Evolutionary conservation across 2,888 invertebrate species (phyloP), one percentile per base, ranked within the genome.

Genomic region (Minunthozetes semirufus): DNA sequence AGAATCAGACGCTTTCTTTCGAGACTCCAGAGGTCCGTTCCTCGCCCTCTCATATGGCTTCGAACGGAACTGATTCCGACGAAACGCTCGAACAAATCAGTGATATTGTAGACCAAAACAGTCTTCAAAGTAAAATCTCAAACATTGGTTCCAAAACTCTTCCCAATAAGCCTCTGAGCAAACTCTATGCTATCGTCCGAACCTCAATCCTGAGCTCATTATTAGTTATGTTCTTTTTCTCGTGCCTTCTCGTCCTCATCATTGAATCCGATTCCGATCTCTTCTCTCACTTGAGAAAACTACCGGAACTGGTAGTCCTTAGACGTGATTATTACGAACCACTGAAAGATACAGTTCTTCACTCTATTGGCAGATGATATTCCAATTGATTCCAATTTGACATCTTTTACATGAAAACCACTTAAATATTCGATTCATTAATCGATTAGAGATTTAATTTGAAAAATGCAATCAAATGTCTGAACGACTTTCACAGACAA

Each of bases 261-360:
- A 87, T 92, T 83, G 93, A 93, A 83, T 90, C 90, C 22, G 91
- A 92, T 82, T 88, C 88, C 82, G 87, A 89, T 74, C 82, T 89
- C 38, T 87, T 92, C 79, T 87, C 88, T 76, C 85, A 86, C 48
- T 83, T 92, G 76, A 87, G 89, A 76, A 88, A 89, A 81, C 87
- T 89, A 81, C 92, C 92, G 38, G 92, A 93, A 84, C 77, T 93
- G 84, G 83, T 85, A 72, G 82, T 89, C 71, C 86, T 93, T 75
- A 87, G 89, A 77, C 88, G 89, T 80, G 90, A 91, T 81, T 91
- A 92, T 84, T 93, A 93, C 84, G 88, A 89, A 80, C 92, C 93
- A 29, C 85, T 91, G 75, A 92, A 92, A 83, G 89, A 91, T 81
- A 91, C 89, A 83, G 83, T 91, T 79, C 86, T 77, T 22, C 78